Base-by-base conservation (phyloP, 1,140 invertebrate genomes). In the Macrosteles quadrilineatus region DNA sequence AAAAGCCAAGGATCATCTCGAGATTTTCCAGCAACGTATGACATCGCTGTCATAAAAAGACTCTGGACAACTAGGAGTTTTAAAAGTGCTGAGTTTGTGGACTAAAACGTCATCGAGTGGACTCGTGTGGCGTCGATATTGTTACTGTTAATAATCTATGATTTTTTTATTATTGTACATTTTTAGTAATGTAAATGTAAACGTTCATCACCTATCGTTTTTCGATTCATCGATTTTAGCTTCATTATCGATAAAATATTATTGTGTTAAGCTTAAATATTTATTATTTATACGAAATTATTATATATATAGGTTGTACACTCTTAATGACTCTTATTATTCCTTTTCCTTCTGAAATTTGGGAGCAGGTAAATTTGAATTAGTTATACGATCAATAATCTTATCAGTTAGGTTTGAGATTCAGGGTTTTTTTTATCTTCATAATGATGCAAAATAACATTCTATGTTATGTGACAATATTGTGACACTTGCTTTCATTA, bases 271-370 rank as follows among this genome's bases (percentile, higher is more conserved):
- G 43, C 47, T 50, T 67, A 53, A 67, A 50, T 53, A 67, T 67
- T 53, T 67, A 67, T 53, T 67, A 67, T 67, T 53, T 53, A 67
- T 67, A 67, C 31, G n/a, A 53, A 29, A n/a, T 14, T 53, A 67
- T 67, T 67, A 50, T 67, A 67, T 67, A 67, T 63, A 63, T 67
- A 67, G 63, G 63, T 66, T 66, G 63, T 66, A 66, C 63, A 66
- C 32, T 63, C 29, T 64, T 66, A 66, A 36, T 6, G 32, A 36
- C 32, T 36, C 14, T 36, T 36, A 36, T 36, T 36, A 36, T 6
- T 36, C 32, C 32, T 36, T 36, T 36, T n/a, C n/a, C n/a, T n/a
- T n/a, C n/a, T n/a, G n/a, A n/a, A n/a, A n/a, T n/a, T n/a, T n/a
- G n/a, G n/a, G n/a, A n/a, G n/a, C n/a, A n/a, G n/a, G n/a, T n/a